These are phyloP conservation scores for Antennarius maculatus DNA, from an alignment of 2,797 vertebrate species.

Conservation along the genomic window DNA sequence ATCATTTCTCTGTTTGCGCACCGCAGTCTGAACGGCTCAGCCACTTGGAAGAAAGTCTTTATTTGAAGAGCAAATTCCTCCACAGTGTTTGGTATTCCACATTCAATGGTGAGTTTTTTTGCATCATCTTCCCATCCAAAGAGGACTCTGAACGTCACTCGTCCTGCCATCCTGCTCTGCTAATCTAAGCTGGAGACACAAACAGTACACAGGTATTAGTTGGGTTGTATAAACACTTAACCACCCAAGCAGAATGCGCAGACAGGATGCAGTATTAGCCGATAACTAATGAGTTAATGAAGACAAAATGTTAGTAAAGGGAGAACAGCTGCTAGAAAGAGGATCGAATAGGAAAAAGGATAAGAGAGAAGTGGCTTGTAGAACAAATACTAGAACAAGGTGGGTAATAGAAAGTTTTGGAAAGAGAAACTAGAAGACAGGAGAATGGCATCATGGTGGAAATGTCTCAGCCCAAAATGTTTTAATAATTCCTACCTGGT, in stretches of 20 bases:
- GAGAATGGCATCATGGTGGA: too few species aligned
- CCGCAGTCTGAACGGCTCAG: slow-evolving; percentile 23
- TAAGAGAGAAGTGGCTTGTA: too few species aligned
- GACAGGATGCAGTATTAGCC: not conserved
- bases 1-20: slow-evolving; percentile 26
- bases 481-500: too few species aligned
- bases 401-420: too few species aligned
- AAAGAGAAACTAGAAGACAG: too few species aligned
- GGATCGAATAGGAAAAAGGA: too few species aligned
- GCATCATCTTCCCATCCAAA: slow-evolving; percentile 13
- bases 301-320: too few species aligned
- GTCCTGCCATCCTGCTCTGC: slow-evolving; percentile 17
- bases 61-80: slow-evolving; percentile 28
- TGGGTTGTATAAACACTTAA: not conserved
- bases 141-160: slow-evolving; percentile 14
- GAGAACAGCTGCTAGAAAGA: too few species aligned
- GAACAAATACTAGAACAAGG: too few species aligned
- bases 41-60: slow-evolving; percentile 10
- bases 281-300: not conserved
- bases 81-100: slow-evolving; percentile 18
- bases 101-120: slow-evolving; percentile 16
- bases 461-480: too few species aligned
- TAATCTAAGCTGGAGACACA: slow-evolving; percentile 7
- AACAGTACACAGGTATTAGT: slow-evolving; percentile 6
- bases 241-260: not conserved